Base-by-base conservation (phyloP, 2,113 vertebrate species). In the Crotalus viridis region DNA sequence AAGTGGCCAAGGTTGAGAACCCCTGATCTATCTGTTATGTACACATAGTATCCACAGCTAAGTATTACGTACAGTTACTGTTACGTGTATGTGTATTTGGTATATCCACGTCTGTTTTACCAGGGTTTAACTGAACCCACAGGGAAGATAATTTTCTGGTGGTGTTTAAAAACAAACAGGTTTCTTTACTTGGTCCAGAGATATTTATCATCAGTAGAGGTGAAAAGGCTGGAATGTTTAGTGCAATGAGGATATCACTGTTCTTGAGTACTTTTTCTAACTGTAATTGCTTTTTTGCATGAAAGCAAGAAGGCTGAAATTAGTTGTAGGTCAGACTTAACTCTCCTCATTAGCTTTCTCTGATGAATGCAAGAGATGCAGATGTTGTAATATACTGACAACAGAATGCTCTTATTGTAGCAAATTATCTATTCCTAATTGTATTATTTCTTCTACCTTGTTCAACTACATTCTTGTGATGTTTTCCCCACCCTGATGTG, bases 391-490 rank as follows among this genome's bases (percentile, higher is more conserved):
- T 89, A 33, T 89, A 85, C 93, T 0, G 22, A 94, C 94, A 96
- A 93, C 28, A 95, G 92, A 28, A 51, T 26, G 7, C 3, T 89
- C 69, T 93, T 93, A 86, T 93, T 22, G 91, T 48, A 90, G 93
- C 93, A 12, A 69, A 33, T 87, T 90, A 90, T 93, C 89, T 93
- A 94, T 87, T 19, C 1, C 90, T 90, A 94, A 94, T 91, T 88
- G 92, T 22, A 90, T 94, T 93, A 5, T 74, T 88, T 95, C 46
- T 92, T 93, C 89, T 94, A 91, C 92, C 92, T 91, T 92, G 90
- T 93, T 96, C 81, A 9, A 91, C 87, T 95, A 52, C 81, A 8
- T 13, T 21, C 94, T 28, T 81, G 48, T 92, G 87, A 94, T 92
- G 92, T 85, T 90, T 92, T n/a, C 91, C 95, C 90, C 88, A 89